Percentiles rank a stretch among this genome's conserved stretches.
phyloP scores from a whole-genome alignment of 2,888 invertebrate species.

The Drosophila lacicola region DNA sequence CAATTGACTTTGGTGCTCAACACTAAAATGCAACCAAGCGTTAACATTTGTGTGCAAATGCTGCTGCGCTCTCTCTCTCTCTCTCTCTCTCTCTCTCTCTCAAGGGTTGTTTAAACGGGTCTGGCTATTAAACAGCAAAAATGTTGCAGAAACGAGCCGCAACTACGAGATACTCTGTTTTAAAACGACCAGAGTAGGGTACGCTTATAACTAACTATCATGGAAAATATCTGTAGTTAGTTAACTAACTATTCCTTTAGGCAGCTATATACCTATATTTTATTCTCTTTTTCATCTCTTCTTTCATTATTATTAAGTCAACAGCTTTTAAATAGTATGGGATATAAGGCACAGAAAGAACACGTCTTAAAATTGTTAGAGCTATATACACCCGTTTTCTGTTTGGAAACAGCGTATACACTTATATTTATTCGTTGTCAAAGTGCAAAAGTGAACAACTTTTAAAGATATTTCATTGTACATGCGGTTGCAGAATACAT shows the following conservation, averaged over 20 bases:
- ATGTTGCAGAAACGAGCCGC: background rate
- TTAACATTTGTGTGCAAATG: conserved; percentile 51
- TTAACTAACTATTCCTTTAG: too few species aligned
- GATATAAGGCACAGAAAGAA: background rate
- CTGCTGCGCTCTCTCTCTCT: background rate
- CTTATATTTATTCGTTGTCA: conserved; percentile 23
- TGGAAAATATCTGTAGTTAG: too few species aligned
- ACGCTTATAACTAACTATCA: too few species aligned
- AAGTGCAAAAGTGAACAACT: conserved; percentile 15
- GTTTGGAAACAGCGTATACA: background rate
- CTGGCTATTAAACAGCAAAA: conserved; percentile 1
- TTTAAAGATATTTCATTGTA: conserved; percentile 14
- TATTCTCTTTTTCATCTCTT: too few species aligned
- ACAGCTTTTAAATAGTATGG: too few species aligned
- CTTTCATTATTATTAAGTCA: too few species aligned
- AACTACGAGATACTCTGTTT: background rate
- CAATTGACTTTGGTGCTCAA: conserved; percentile 68
- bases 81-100: background rate
- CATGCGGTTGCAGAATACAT: conserved; percentile 8
- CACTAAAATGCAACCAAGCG: conserved; percentile 71
- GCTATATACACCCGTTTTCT: background rate
- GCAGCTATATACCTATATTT: too few species aligned
- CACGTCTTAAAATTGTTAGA: background rate
- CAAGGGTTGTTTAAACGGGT: conserved; percentile 23
- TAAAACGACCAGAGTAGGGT: too few species aligned